Evolutionary conservation across 2,113 vertebrate species (phyloP).

Genomic region (Macroglossus sobrinus): DNA sequence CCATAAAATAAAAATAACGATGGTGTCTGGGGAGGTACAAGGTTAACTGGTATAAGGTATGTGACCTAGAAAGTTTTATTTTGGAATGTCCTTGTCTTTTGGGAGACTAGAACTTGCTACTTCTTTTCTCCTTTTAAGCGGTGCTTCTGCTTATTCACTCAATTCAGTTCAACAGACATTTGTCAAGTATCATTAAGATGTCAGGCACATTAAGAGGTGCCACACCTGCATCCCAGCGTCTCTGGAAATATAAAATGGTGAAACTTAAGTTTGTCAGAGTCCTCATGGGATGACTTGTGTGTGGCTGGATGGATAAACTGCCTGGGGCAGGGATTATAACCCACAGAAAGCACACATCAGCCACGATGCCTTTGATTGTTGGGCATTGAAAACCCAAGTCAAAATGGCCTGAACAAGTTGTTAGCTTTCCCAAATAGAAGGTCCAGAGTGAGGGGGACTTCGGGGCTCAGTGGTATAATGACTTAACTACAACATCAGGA

Average conservation of each 20-base stretch:
- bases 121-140: neutral
- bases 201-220: neutral
- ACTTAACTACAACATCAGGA: neutral
- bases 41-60: neutral
- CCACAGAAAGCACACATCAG: neutral
- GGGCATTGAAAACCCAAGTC: neutral
- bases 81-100: neutral
- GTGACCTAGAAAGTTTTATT: conserved; percentile 26
- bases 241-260: neutral
- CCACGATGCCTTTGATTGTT: neutral
- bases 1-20: neutral
- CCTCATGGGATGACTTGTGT: neutral
- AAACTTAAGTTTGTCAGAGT: neutral
- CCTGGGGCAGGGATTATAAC: neutral
- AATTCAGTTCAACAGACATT: neutral
- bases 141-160: neutral
- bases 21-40: neutral
- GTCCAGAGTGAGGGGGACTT: neutral
- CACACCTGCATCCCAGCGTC: neutral
- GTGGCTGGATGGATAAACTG: neutral
- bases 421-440: neutral
- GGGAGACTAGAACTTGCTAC: neutral
- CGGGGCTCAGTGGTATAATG: neutral
- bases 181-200: neutral
- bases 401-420: neutral